Evolutionary conservation across 2,888 invertebrate genomes (phyloP).

Genomic region (Entomobrya multifasciata): DNA sequence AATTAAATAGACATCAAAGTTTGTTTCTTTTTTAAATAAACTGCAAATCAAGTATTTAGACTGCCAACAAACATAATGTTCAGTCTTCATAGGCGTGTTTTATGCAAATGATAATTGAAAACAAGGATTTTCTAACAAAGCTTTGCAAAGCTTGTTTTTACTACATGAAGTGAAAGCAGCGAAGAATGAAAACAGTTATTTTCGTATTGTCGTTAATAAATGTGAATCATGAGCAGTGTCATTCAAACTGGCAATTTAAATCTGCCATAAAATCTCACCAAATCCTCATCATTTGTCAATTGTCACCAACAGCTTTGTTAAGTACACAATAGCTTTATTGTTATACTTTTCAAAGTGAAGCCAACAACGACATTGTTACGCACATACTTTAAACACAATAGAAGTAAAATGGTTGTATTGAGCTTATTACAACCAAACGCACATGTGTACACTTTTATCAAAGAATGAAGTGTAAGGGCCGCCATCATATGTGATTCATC

Average conservation of each 20-base stretch:
- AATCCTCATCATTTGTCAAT: slow-evolving; percentile 70
- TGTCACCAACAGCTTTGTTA: slow-evolving; percentile 60
- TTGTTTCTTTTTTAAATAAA: no score
- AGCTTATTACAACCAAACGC: not conserved
- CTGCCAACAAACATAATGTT: no score
- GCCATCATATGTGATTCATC: slow-evolving; percentile 50
- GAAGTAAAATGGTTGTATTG: not conserved
- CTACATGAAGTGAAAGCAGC: no score
- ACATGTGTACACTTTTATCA: not conserved
- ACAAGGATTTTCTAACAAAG: no score
- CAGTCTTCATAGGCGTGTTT: no score
- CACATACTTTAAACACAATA: not conserved
- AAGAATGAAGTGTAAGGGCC: not conserved
- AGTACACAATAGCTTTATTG: not conserved
- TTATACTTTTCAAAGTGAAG: not conserved
- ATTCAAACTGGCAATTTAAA: slow-evolving; percentile 62
- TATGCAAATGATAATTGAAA: no score
- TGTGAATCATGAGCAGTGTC: slow-evolving; percentile 54
- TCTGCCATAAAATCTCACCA: slow-evolving; percentile 63
- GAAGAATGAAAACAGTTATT: not conserved
- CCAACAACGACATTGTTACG: not conserved
- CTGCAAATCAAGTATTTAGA: no score
- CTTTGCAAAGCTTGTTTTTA: no score
- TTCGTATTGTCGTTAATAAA: slow-evolving; percentile 15
- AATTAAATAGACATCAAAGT: no score